Percentiles rank a stretch among this genome's conserved stretches.
Evolutionary conservation across 2,797 vertebrate genomes (phyloP).

Genomic region (Natrix natrix): DNA sequence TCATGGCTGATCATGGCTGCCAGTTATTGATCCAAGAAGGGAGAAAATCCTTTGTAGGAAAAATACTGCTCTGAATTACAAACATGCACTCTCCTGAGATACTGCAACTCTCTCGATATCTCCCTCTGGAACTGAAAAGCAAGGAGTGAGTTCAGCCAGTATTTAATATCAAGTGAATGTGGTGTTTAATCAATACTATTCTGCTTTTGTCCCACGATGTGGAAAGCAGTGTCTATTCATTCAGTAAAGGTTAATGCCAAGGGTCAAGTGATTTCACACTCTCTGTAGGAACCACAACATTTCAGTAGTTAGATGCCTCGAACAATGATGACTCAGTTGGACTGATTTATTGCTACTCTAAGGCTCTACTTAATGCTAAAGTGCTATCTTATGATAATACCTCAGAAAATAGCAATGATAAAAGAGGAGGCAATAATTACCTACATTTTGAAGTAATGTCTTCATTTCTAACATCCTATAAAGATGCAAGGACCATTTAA

Average conservation of each 20-base stretch:
- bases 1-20: slow-evolving; percentile 82
- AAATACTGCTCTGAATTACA: slow-evolving; percentile 91
- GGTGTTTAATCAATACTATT: slow-evolving; percentile 97
- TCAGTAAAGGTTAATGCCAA: slow-evolving; percentile 95
- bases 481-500: slow-evolving; percentile 76
- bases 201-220: slow-evolving; percentile 90
- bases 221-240: slow-evolving; percentile 91
- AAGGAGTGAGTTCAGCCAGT: slow-evolving; percentile 82
- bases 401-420: slow-evolving; percentile 78
- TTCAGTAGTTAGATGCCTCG: slow-evolving; percentile 87
- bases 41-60: slow-evolving; percentile 79
- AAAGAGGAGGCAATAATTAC: slow-evolving; percentile 79
- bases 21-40: slow-evolving; percentile 80
- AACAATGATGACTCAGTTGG: slow-evolving; percentile 94
- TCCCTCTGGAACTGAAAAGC: slow-evolving; percentile 72
- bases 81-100: slow-evolving; percentile 85
- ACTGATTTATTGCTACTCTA: slow-evolving; percentile 94
- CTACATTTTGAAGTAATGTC: slow-evolving; percentile 78
- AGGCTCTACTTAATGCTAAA: slow-evolving; percentile 78
- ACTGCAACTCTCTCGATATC: slow-evolving; percentile 68
- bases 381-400: slow-evolving; percentile 94
- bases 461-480: slow-evolving; percentile 77
- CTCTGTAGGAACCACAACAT: slow-evolving; percentile 87
- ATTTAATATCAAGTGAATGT: slow-evolving; percentile 95
- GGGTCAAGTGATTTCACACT: slow-evolving; percentile 99